phyloP scores from a whole-genome alignment of 2,888 invertebrate genomes.

The Spodoptera picta region DNA sequence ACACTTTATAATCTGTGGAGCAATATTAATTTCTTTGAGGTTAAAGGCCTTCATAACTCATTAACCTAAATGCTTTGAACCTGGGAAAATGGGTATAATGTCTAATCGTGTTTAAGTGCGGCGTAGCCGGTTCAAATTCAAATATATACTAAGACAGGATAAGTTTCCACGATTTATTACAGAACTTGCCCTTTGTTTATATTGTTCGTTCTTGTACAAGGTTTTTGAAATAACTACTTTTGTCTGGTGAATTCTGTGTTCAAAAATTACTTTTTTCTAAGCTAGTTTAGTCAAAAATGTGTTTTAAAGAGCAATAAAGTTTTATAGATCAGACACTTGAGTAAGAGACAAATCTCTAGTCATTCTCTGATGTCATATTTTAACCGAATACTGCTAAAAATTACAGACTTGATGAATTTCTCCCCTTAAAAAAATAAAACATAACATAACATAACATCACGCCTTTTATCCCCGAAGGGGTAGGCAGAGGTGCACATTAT shows the following conservation, averaged over 20 bases:
- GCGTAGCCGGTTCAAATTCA: constrained; percentile 62
- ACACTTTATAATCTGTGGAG: constrained; percentile 39
- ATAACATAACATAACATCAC: no score
- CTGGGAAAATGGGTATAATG: constrained; percentile 56
- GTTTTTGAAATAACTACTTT: constrained; percentile 26
- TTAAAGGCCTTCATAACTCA: constrained; percentile 66
- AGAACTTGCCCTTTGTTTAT: constrained; percentile 30
- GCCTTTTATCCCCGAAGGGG: no score
- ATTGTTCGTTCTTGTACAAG: constrained; percentile 32
- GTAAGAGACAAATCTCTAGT: no score
- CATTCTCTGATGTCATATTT: no score
- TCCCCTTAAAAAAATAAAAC: no score
- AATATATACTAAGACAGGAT: constrained; percentile 45
- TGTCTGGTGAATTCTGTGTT: constrained; percentile 12
- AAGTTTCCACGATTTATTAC: constrained; percentile 50
- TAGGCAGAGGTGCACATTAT: no score
- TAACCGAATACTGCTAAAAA: no score
- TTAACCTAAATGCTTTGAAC: constrained; percentile 75
- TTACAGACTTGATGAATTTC: no score
- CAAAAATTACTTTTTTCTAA: neutral
- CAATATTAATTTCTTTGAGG: constrained; percentile 69
- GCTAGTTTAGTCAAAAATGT: no score
- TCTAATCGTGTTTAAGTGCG: constrained; percentile 72
- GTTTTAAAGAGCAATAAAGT: no score
- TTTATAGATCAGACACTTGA: no score